Conservation (phyloP, 2,113 vertebrate species). For the Apteryx mantelli region DNA sequence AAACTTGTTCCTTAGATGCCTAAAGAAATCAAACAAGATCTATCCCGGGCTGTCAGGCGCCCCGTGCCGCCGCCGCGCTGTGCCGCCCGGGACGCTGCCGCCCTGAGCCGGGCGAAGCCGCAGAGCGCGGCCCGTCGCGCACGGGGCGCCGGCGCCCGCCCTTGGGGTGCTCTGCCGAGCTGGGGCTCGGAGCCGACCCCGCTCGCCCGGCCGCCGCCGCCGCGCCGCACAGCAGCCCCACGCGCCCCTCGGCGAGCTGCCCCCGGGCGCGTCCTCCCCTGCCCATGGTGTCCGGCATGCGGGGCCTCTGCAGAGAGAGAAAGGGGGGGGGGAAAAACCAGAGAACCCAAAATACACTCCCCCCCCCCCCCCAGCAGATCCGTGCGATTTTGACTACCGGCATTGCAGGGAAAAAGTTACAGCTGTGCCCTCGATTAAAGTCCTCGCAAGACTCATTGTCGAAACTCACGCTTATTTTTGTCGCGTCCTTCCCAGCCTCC, state of each 20-base stretch:
- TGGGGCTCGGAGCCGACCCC: background rate
- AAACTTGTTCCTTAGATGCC: background rate
- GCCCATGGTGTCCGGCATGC: fast-evolving
- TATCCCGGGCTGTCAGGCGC: background rate
- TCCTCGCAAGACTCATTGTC: background rate
- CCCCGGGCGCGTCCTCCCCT: too few species aligned
- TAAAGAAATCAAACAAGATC: background rate
- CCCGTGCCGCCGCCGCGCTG: background rate
- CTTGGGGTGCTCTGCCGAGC: background rate
- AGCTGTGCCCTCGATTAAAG: background rate
- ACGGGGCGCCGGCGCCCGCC: too few species aligned
- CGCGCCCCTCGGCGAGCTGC: too few species aligned
- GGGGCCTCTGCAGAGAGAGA: background rate
- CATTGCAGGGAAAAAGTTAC: background rate
- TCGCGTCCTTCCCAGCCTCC: constrained; percentile 86
- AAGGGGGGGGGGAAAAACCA: too few species aligned
- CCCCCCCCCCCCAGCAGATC: background rate
- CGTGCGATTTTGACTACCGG: background rate
- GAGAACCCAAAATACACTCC: too few species aligned
- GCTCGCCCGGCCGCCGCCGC: background rate
- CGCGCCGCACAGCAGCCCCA: background rate
- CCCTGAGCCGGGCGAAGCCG: too few species aligned
- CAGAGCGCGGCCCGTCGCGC: too few species aligned
- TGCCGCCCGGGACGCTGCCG: background rate
- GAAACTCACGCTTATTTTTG: constrained; percentile 96